A percentile compares a stretch with the other conserved stretches of the same genome.
Conservation (phyloP, 2,888 invertebrate genomes). For the Amorpha juglandis region DNA sequence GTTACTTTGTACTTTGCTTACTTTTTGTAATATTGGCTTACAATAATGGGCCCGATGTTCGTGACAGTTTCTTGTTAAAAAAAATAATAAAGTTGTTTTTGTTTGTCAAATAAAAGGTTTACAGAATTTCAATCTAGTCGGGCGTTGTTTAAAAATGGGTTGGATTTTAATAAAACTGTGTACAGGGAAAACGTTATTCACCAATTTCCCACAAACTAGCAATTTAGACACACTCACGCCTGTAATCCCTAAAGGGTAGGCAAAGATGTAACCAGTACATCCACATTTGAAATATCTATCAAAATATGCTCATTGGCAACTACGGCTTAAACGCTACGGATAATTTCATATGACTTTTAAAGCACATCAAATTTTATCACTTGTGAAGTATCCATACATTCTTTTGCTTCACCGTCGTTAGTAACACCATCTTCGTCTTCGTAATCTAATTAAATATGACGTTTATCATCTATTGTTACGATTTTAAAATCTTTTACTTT, state of each 20-base stretch:
- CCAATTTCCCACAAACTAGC: too few relatives aligned
- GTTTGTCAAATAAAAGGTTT: not conserved
- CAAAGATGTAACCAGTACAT: too few relatives aligned
- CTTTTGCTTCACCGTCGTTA: not conserved
- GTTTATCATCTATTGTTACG: not conserved
- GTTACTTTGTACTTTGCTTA: too few relatives aligned
- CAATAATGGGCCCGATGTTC: not conserved
- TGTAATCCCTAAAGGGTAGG: too few relatives aligned
- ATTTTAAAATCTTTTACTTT: slow-evolving; percentile 4
- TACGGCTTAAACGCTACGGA: too few relatives aligned
- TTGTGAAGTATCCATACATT: not conserved
- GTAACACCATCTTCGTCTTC: not conserved
- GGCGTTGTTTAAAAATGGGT: not conserved
- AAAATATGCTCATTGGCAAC: too few relatives aligned
- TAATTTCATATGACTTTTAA: too few relatives aligned
- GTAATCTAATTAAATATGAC: slow-evolving; percentile 1
- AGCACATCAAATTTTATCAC: not conserved
- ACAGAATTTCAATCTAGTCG: not conserved
- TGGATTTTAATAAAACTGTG: too few relatives aligned
- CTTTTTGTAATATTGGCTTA: too few relatives aligned
- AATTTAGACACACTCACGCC: too few relatives aligned
- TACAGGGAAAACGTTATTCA: too few relatives aligned
- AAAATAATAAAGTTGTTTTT: not conserved
- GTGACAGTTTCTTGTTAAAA: not conserved
- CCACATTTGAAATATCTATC: too few relatives aligned